These are phyloP conservation scores for Dinocampus coccinellae DNA, from an alignment of 2,888 invertebrate species.

Conservation along the genomic window DNA sequence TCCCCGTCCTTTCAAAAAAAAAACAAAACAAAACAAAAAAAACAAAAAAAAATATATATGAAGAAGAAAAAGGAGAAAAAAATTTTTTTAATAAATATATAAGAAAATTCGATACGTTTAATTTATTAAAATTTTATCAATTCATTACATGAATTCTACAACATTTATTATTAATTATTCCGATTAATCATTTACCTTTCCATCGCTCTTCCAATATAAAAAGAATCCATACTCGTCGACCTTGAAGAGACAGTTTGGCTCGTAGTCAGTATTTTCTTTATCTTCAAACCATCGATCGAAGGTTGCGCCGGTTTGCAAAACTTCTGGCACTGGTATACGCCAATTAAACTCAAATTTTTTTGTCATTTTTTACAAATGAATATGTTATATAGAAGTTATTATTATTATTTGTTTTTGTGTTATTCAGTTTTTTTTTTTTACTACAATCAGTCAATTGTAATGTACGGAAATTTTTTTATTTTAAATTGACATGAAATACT, in stretches of 20 bases:
- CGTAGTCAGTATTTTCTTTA: slow-evolving; percentile 72
- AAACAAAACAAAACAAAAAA: not conserved
- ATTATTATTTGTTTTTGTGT: not conserved
- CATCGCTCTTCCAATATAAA: slow-evolving; percentile 77
- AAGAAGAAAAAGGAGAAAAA: too few species aligned
- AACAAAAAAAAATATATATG: too few species aligned
- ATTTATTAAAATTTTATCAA: too few species aligned
- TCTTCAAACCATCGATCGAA: slow-evolving; percentile 80
- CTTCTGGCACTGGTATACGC: slow-evolving; percentile 74
- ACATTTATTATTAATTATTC: slow-evolving; percentile 17
- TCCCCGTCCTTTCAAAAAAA: slow-evolving; percentile 60
- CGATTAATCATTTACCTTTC: slow-evolving; percentile 60
- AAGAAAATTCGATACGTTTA: too few species aligned
- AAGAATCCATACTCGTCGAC: slow-evolving; percentile 78
- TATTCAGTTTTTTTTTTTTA: slow-evolving; percentile 14
- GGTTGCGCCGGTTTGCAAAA: slow-evolving; percentile 72
- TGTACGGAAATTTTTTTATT: not conserved
- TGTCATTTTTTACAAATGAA: slow-evolving; percentile 69
- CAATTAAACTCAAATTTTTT: slow-evolving; percentile 80
- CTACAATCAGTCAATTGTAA: not conserved
- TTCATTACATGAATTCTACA: not conserved
- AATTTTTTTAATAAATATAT: too few species aligned
- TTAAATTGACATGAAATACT: not conserved
- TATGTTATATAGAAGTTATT: not conserved
- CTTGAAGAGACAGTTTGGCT: slow-evolving; percentile 73